A percentile compares a stretch with the other conserved stretches of the same genome.
Conservation (phyloP, 2,888 invertebrate species). For the Fragum fragum region DNA sequence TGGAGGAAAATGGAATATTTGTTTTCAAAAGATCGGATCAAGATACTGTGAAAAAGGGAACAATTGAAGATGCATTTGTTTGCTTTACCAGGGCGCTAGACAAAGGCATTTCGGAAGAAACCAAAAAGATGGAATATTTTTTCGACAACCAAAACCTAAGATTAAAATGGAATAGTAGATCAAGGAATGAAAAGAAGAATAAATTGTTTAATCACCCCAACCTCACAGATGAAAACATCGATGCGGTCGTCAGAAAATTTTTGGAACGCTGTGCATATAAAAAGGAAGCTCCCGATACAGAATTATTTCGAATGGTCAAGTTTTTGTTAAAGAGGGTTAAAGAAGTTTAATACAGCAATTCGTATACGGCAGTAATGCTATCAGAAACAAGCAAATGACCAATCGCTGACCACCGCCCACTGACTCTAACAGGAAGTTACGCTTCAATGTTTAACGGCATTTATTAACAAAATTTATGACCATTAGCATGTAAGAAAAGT, state of each 20-base stretch:
- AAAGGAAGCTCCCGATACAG: not conserved
- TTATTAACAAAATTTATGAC: no score
- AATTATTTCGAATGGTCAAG: not conserved
- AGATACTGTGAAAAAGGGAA: not conserved
- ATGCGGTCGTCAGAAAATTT: not conserved
- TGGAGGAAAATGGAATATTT: constrained; percentile 13
- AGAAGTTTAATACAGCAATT: no score
- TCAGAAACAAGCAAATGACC: no score
- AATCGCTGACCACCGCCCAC: no score
- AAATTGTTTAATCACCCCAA: not conserved
- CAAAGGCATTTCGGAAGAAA: not conserved
- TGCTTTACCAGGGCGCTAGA: not conserved
- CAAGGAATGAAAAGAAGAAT: not conserved
- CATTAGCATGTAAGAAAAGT: no score
- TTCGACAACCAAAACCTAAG: constrained; percentile 5
- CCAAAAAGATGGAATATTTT: not conserved
- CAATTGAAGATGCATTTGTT: constrained; percentile 13
- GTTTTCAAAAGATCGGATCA: constrained; percentile 5
- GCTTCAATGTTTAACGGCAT: no score
- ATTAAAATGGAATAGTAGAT: not conserved
- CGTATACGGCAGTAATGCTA: no score
- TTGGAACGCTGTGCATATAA: not conserved
- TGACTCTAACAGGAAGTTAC: no score
- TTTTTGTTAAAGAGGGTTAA: not conserved
- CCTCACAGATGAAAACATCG: constrained; percentile 3